Conservation (phyloP, 2,888 invertebrate species). For the Hirtodrosophila cameraria region DNA sequence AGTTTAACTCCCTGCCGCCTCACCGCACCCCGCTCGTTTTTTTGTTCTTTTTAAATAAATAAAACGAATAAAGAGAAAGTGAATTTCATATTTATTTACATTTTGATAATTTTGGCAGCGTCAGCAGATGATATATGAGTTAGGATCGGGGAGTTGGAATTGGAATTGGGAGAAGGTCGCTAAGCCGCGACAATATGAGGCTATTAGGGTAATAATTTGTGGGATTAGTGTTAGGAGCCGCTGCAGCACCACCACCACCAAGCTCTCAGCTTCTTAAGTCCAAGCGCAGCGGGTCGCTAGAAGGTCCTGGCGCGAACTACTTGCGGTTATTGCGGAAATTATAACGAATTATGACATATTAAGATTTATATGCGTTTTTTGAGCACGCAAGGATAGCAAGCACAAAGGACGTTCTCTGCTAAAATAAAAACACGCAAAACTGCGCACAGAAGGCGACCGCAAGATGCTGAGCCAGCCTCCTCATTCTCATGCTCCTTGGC, state of each 20-base stretch:
- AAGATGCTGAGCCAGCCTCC: constrained; percentile 26
- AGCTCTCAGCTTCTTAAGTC: background rate
- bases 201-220: constrained; percentile 75
- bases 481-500: background rate
- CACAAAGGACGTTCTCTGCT: constrained; percentile 37
- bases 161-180: constrained; percentile 36
- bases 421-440: constrained; percentile 11
- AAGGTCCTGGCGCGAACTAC: constrained; percentile 58
- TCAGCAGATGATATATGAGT: constrained; percentile 32
- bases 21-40: too few species aligned
- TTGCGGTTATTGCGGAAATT: constrained; percentile 70
- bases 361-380: constrained; percentile 60
- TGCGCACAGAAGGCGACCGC: constrained; percentile 53
- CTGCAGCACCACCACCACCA: constrained; percentile 10
- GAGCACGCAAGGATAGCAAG: background rate
- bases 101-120: constrained; percentile 57
- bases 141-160: too few species aligned
- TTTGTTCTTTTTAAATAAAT: constrained; percentile 62
- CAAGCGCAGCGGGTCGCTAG: constrained; percentile 54
- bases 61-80: constrained; percentile 60
- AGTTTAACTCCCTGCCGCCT: constrained; percentile 3
- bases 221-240: constrained; percentile 64
- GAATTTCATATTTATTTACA: constrained; percentile 69
- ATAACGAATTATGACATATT: constrained; percentile 79
- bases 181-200: constrained; percentile 75